phyloP scores from a whole-genome alignment of 2,888 invertebrate species.

The Neelides folsomi region DNA sequence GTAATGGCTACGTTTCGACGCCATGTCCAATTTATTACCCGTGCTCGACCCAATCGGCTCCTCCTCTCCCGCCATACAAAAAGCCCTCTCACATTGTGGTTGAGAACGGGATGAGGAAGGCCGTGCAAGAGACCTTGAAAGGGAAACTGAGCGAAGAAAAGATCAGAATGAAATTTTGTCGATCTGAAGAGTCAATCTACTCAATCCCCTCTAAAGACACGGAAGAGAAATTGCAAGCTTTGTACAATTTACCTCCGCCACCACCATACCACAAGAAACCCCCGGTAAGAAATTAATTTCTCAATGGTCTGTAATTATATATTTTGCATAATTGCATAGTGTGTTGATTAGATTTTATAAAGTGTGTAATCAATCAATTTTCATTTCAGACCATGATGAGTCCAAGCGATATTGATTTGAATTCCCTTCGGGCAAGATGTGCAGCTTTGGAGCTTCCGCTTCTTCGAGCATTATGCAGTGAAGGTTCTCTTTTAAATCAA shows the following conservation, averaged over 20 bases:
- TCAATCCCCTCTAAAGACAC: slow-evolving; percentile 18
- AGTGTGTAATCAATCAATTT: slow-evolving; percentile 10
- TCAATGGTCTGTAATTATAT: neutral
- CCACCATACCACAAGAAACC: slow-evolving; percentile 28
- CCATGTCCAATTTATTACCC: slow-evolving; percentile 29
- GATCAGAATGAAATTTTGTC: slow-evolving; percentile 23
- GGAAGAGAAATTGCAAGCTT: slow-evolving; percentile 27
- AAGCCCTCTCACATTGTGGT: slow-evolving; percentile 20
- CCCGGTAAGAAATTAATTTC: neutral
- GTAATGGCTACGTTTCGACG: slow-evolving; percentile 12
- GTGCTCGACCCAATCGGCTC: slow-evolving; percentile 30
- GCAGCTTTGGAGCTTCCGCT: slow-evolving; percentile 29
- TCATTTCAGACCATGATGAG: slow-evolving; percentile 12
- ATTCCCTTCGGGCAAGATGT: slow-evolving; percentile 25
- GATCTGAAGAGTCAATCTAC: slow-evolving; percentile 30
- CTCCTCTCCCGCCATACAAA: slow-evolving; percentile 30
- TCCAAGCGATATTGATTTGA: slow-evolving; percentile 30
- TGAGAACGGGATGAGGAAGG: slow-evolving; percentile 33
- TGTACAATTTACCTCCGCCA: slow-evolving; percentile 32
- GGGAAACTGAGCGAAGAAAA: slow-evolving; percentile 14
- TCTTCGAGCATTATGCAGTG: slow-evolving; percentile 29
- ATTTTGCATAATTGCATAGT: neutral
- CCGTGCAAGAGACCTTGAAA: slow-evolving; percentile 14
- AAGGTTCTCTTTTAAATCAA: slow-evolving; percentile 23
- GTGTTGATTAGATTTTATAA: neutral